Base-by-base conservation (phyloP, 2,797 vertebrate genomes). In the Alcedo atthis region DNA sequence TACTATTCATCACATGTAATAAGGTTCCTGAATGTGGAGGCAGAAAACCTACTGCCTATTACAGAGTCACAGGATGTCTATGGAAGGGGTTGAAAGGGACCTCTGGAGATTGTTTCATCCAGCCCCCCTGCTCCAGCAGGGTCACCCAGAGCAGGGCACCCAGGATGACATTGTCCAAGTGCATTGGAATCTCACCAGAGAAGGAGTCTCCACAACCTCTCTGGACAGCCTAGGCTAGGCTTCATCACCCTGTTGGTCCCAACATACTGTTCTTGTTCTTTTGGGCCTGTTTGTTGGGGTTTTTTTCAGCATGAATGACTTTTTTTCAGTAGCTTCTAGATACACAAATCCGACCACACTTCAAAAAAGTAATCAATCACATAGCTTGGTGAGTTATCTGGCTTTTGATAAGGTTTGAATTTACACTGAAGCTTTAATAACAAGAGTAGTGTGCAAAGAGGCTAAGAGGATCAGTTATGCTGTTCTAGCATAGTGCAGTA, bases 1-100 rank as follows among this genome's bases (percentile, higher is more conserved):
- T 96, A 59, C 76, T 92, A 55, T 88, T 93, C 48, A 73, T 69
- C 64, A 53, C 48, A 13, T 25, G 62, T 61, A 90, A 76, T 25
- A 85, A 93, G 57, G 81, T 49, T 91, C 80, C 66, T 82, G 62
- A 46, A 30, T 22, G 18, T 12, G n/a, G 53, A 68, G 22, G 32
- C 6, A 67, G 46, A 22, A 85, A 77, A 46, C 3, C 30, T 54
- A 32, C 12, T 43, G 20, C 26, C 16, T 9, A 51, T 51, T 51
- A 51, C 49, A 51, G 49, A 51, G 28, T 51, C 26, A 28, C 49
- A 28, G 49, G 49, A 28, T 51, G 25, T 16, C 49, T 28, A 16
- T 51, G 49, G 49, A 28, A 51, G 49, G 15, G 49, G 49, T 51
- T 51, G 49, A 15, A 51, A 51, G 49, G 49, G 9, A 51, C 26